phyloP scores from a whole-genome alignment of 2,113 vertebrate species.

The Sturnus vulgaris region DNA sequence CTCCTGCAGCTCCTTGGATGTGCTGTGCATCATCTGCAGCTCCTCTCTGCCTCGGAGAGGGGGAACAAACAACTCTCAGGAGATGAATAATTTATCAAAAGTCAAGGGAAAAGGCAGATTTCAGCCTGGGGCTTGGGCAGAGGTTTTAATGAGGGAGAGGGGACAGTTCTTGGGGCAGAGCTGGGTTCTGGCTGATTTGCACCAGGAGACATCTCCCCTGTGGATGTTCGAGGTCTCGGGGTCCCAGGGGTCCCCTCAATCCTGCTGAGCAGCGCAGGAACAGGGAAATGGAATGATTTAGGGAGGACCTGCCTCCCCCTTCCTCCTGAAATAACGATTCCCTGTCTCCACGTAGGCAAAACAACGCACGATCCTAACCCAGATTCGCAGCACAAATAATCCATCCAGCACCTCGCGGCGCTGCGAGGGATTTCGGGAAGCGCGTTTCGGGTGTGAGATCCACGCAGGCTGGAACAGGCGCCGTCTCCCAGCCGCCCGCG shows the following conservation, averaged over 20 bases:
- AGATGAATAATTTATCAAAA: conserved; percentile 43
- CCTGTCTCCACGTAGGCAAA: neutral
- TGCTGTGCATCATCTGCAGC: neutral
- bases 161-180: neutral
- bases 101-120: neutral
- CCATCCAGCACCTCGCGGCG: neutral
- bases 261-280: accelerated
- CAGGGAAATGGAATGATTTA: neutral
- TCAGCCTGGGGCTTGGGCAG: neutral
- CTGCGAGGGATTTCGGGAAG: neutral
- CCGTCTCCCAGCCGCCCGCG: neutral
- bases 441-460: neutral
- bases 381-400: neutral
- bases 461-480: neutral
- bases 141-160: neutral
- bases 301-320: neutral
- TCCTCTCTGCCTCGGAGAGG: neutral
- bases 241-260: neutral
- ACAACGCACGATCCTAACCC: neutral
- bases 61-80: neutral
- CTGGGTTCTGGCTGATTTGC: neutral
- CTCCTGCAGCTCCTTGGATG: neutral
- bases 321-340: neutral
- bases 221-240: neutral
- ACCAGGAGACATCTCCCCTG: accelerated